A percentile compares a stretch with the other conserved stretches of the same genome.
phyloP scores from a whole-genome alignment of 2,797 vertebrate genomes.

The Takifugu ocellatus region DNA sequence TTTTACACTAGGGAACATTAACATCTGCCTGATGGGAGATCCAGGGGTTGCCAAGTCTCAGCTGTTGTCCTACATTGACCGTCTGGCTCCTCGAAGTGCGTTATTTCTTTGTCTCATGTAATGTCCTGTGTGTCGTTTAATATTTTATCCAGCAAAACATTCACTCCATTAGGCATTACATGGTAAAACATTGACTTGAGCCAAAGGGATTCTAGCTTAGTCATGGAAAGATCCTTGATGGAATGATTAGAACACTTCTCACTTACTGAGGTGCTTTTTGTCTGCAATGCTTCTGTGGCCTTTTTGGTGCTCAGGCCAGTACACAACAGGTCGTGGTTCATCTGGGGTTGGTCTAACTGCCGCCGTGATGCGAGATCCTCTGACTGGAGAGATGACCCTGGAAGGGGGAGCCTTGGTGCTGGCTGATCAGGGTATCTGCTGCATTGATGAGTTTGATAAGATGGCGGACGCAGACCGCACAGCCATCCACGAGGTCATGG shows the following conservation, averaged over 20 bases:
- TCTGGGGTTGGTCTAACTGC: constrained; percentile 91
- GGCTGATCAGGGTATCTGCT: constrained; percentile 89
- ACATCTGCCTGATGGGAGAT: constrained; percentile 94
- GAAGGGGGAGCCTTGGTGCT: constrained; percentile 90
- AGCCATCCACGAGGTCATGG: constrained; percentile 95
- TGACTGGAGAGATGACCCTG: constrained; percentile 85
- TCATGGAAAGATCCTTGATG: background rate
- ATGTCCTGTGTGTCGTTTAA: constrained; percentile 31
- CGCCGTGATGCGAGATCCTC: constrained; percentile 86
- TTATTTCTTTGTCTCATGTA: constrained; percentile 26
- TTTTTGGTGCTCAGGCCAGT: constrained; percentile 78
- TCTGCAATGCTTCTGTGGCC: too few relatives aligned
- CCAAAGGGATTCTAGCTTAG: too few relatives aligned
- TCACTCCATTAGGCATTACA: constrained; percentile 8
- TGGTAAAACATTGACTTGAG: constrained; percentile 36
- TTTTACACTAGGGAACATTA: constrained; percentile 83
- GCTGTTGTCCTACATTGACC: constrained; percentile 93
- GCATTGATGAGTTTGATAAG: constrained; percentile 96
- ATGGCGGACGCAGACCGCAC: constrained; percentile 90
- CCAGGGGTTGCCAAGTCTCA: constrained; percentile 95
- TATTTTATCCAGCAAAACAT: constrained; percentile 31
- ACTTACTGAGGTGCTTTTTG: background rate
- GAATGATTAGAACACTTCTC: background rate
- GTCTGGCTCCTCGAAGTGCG: constrained; percentile 90
- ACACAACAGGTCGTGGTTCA: constrained; percentile 90